Evolutionary conservation across 1,140 invertebrate genomes (phyloP), one percentile per base, ranked within the genome.

Genomic region (Varroa destructor): DNA sequence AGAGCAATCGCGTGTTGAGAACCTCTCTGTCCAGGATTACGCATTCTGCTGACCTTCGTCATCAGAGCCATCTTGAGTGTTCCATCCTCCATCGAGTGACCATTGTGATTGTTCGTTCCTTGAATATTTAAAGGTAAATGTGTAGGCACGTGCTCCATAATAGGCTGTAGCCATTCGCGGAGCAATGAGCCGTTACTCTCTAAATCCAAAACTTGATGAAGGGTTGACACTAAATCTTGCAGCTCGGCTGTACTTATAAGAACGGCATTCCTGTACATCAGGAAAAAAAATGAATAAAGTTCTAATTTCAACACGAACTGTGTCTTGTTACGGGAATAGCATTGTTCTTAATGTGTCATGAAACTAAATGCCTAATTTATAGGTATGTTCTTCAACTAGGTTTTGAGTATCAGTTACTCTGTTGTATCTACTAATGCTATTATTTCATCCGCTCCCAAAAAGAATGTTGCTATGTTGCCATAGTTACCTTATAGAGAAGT

Each of bases 221-320:
- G 61, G 14, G 61, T 67, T 67, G 61, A 43, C 40, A 88, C 82
- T 75, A 89, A 81, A 72, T 82, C 80, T 56, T 84, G 81, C 0
- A 90, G 79, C 74, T 89, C 87, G 25, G 79, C 77, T 74, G 87
- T 84, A 1, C 86, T 87, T 73, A 89, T 86, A 1, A 89, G 79
- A 42, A 86, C 83, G 43, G 86, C 84, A 10, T 67, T 67, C 61
- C 61, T 67, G 61, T 51, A 8, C 46, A 8, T 8, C 46, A 51
- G 25, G 25, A 51, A 51, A 3, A 51, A 51, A 51, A 5, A 51
- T 51, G 8, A 51, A 51, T 8, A 8, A 51, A 8, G 46, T 51
- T 51, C 3, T 8, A 51, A 8, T 51, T 51, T 5, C 8, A 51
- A 8, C 8, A 5, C 46, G 46, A 5, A 51, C 46, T 5, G 8